Base-by-base conservation (phyloP, 2,113 vertebrate species). In the Callipepla squamata region DNA sequence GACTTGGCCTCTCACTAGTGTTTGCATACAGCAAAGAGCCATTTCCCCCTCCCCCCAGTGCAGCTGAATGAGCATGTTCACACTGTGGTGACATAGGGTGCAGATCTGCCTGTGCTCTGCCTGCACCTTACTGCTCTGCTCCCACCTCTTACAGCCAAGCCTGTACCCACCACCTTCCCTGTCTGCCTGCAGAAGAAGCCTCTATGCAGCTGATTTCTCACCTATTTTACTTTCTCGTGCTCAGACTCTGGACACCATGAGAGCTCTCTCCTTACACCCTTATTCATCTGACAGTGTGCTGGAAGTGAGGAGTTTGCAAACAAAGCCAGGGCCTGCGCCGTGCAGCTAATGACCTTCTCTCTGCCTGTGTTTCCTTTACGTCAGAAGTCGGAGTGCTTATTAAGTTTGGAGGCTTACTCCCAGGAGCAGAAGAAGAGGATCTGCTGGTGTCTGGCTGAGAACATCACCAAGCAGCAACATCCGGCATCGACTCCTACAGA, bases 361-460 rank as follows among this genome's bases (percentile, higher is more conserved):
- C 94, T 98, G 94, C 93, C 95, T 97, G 9, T 97, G 95, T 94
- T 96, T 97, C 95, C 95, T 97, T 97, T 97, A 94, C 87, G 94
- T 97, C 96, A 99, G 99, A 99, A 99, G 97, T 99, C 98, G 92
- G 99, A 99, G 98, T 99, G 98, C 98, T 98, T 99, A 97, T 98
- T 99, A 97, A 99, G 98, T 97, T 98, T 99, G 98, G 98, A 99
- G 96, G 98, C 99, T 58, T 98, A 98, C 97, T 98, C 99, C 18
- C 97, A 97, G 82, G 99, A 99, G 97, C 99, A 99, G 98, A 99
- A 99, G 98, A 98, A 97, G 82, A 98, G 98, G 59, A 98, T 99
- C 98, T 99, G 98, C 97, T 98, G 99, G 98, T 99, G 99, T 97
- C 97, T 99, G 97, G 98, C 98, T 63, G 99, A 99, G 96, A 99